These are phyloP conservation scores for Microtus richardsoni DNA, from an alignment of 2,113 vertebrate species.

Conservation along the genomic window DNA sequence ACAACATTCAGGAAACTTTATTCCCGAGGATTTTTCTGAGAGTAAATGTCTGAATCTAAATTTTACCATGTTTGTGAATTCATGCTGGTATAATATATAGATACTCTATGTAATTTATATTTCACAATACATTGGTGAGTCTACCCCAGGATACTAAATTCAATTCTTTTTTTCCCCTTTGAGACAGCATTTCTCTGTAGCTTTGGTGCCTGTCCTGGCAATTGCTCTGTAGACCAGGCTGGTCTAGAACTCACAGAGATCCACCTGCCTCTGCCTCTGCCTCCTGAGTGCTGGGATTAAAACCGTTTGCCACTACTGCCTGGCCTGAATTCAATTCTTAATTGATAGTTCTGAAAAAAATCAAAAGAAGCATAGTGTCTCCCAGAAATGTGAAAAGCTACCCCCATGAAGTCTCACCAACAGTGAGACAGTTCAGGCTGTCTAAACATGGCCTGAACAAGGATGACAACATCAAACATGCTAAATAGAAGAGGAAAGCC, in stretches of 20 bases:
- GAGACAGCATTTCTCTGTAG: no score
- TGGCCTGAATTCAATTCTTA: neutral
- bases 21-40: neutral
- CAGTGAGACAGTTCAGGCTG: neutral
- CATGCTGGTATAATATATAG: neutral
- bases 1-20: neutral
- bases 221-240: no score
- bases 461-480: neutral
- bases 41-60: neutral
- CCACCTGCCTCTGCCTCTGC: no score
- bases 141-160: no score
- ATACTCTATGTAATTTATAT: neutral
- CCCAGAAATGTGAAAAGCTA: no score
- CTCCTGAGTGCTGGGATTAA: no score
- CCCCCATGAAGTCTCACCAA: neutral
- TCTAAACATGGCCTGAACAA: neutral
- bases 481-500: neutral
- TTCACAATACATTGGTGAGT: no score
- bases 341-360: neutral
- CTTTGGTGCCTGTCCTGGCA: no score
- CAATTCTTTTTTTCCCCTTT: no score
- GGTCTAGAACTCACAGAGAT: no score
- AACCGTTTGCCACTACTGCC: no score
- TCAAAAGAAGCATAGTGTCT: neutral
- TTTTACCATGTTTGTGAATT: neutral